Base-by-base conservation (phyloP, 2,888 invertebrate species). In the Archips xylosteana region DNA sequence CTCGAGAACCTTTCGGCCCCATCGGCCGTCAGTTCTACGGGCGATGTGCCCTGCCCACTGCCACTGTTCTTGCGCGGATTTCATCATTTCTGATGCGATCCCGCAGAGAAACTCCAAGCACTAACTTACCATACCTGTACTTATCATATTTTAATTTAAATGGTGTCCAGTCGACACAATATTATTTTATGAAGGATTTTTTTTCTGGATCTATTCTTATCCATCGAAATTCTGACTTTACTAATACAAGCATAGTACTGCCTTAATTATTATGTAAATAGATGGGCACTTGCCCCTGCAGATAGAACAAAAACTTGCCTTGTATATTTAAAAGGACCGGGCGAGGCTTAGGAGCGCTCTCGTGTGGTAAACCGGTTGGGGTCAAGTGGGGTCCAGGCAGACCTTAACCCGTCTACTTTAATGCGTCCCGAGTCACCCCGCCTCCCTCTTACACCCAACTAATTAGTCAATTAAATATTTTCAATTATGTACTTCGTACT, bases 361-460 rank as follows among this genome's bases (percentile, higher is more conserved):
- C 81, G 78, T 81, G 84, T 75, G 78, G 80, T 81, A 84, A 82
- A 83, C 83, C 82, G 81, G 78, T 79, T 83, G 71, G 81, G 80
- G 80, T 79, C 78, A 81, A 83, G 82, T 78, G 79, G 79, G 76
- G 78, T 76, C 76, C 74, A 70, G 70, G 70, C 82, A 80, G 79
- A 82, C 85, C 84, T 86, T 82, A 84, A 82, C 82, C 85, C 82
- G 83, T 83, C 84, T 81, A 86, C 81, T 87, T 88, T 88, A 89
- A 89, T 88, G 85, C 81, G 84, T 82, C 78, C 80, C 76, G 79
- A 67, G 61, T 47, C 62, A 51, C 59, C 81, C 83, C 79, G 82
- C 81, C 81, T 80, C 77, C 76, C 78, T 78, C 81, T 75, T 78
- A 34, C 34, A 78, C 80, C 80, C 81, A 83, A 86, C 87, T 87